A percentile compares a stretch with the other conserved stretches of the same genome.
phyloP scores from a whole-genome alignment of 1,140 invertebrate genomes.

The Drosophila paulistorum region DNA sequence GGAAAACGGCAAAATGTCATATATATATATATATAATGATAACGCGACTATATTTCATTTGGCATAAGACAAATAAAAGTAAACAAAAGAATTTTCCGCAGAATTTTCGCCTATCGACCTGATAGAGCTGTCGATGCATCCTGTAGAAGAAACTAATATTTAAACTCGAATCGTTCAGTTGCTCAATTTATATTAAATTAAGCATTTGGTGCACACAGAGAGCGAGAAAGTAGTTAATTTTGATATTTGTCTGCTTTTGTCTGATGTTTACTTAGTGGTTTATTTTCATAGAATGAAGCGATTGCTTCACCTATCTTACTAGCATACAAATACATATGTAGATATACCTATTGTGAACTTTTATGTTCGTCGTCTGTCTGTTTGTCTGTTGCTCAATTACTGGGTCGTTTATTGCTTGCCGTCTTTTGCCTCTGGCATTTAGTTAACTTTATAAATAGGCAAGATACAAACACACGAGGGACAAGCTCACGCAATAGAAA shows the following conservation, averaged over 20 bases:
- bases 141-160: neutral
- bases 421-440: constrained; percentile 11
- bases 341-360: neutral
- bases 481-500: neutral
- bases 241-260: neutral
- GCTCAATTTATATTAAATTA: neutral
- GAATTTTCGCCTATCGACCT: too few species aligned
- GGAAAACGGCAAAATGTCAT: constrained; percentile 19
- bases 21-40: constrained; percentile 8
- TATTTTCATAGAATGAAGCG: neutral
- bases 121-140: too few species aligned
- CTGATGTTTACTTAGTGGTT: neutral
- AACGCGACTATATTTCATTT: too few species aligned
- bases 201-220: too few species aligned
- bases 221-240: constrained; percentile 5
- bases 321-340: neutral
- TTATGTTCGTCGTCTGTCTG: neutral
- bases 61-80: neutral
- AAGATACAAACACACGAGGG: neutral
- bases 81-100: neutral
- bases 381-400: constrained; percentile 7
- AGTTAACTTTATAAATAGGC: constrained; percentile 17
- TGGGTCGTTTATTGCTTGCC: constrained; percentile 4
- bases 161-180: neutral
- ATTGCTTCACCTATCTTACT: neutral